Conservation (phyloP, 2,888 invertebrate species). For the Drosophila engyochracea region DNA sequence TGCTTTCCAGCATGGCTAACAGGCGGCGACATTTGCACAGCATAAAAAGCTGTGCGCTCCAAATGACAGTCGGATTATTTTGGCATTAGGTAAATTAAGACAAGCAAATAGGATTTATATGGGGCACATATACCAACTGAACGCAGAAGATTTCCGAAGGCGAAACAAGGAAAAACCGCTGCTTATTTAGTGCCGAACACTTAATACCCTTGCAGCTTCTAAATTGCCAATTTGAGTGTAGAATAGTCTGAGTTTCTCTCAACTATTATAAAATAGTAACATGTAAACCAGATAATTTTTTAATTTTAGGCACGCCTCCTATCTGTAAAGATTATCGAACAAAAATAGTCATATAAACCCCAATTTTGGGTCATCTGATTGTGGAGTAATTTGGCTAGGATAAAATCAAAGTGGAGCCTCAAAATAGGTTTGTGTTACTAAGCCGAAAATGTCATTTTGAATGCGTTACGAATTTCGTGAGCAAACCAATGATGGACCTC, state of each 20-base stretch:
- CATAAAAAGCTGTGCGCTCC: conserved; percentile 42
- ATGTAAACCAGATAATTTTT: not conserved
- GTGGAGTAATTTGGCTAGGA: not conserved
- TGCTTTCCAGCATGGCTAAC: conserved; percentile 23
- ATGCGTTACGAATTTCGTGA: not conserved
- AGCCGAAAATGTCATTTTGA: not conserved
- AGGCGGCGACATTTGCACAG: conserved; percentile 42
- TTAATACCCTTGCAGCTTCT: not conserved
- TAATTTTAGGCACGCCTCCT: not conserved
- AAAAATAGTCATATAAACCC: not conserved
- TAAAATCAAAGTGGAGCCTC: not conserved
- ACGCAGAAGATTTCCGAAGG: not conserved
- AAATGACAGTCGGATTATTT: conserved; percentile 52
- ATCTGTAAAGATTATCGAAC: not conserved
- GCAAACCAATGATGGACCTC: not conserved
- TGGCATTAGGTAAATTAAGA: conserved; percentile 67
- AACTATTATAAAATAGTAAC: not conserved
- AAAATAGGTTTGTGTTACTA: not conserved
- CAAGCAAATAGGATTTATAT: conserved; percentile 72
- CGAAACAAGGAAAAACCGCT: conserved; percentile 1
- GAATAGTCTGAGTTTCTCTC: not conserved
- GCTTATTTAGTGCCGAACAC: not conserved
- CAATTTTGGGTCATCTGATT: not conserved
- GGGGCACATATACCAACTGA: conserved; percentile 30
- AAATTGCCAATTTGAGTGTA: not conserved